Evolutionary conservation across 2,888 invertebrate species (phyloP), one percentile per base, ranked within the genome.

Genomic region (Phoenoteleia sp.): DNA sequence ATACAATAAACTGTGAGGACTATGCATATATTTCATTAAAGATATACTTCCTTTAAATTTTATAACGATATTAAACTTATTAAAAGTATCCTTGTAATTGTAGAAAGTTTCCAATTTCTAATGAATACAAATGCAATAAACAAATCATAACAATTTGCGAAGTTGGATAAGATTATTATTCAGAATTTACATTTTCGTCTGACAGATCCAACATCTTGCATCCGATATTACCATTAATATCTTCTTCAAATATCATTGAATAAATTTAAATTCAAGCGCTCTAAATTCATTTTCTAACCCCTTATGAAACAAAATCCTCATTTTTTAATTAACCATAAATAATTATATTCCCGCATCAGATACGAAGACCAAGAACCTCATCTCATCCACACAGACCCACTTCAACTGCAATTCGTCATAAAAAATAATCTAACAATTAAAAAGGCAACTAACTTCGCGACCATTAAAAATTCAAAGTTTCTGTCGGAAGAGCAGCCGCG

Each of bases 381-480:
- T 33, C 33, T 33, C 9, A 6, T 33, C 9, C 9, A 7, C 9
- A 11, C 6, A 33, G 11, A 9, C 11, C 9, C 33, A 6, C 15
- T 42, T 15, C 15, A 42, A 42, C n/a, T 1, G 11, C 15, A 42
- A 42, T 4, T 42, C 15, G 17, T 3, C 17, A 15, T 42, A 42
- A 27, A 45, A 64, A 64, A 19, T 13, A 64, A 64, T 47, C 29
- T n/a, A 6, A 64, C 27, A 58, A 71, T 71, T 58, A 45, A 42
- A 49, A 60, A 36, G 17, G 9, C 13, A 33, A 9, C 33, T 9
- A 33, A 33, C 33, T 13, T 7, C 25, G 49, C 17, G 7, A n/a
- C 33, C 33, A 47, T 71, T 71, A 58, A 45, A 58, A 47, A 33
- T 45, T 29, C 29, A 45, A 47, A 45, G 45, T 71, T 58, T 56